A percentile compares a stretch with the other conserved stretches of the same genome.
phyloP scores from a whole-genome alignment of 2,888 invertebrate species.

The Sceliomorpha sp. region DNA sequence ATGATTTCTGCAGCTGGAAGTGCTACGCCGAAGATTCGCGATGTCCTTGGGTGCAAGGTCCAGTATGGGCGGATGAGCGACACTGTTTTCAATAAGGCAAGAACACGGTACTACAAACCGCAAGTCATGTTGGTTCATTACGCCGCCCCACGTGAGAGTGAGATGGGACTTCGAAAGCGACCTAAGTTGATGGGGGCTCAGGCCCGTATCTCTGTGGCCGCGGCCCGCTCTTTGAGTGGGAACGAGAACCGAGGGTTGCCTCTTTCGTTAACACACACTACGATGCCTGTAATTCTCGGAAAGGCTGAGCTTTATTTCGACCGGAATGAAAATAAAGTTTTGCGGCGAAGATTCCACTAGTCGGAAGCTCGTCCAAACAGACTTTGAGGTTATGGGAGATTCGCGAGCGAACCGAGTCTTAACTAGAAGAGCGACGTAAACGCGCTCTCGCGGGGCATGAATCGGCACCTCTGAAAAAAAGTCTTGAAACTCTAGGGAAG shows the following conservation, averaged over 20 bases:
- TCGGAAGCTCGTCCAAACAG: neutral
- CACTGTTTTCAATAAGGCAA: constrained; percentile 78
- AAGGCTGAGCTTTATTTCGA: neutral
- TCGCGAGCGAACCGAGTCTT: too few species aligned
- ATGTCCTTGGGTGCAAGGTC: constrained; percentile 21
- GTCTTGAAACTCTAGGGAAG: too few species aligned
- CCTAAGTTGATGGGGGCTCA: constrained; percentile 23
- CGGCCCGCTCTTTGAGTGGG: neutral
- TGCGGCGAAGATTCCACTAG: constrained; percentile 1
- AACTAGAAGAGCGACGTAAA: too few species aligned
- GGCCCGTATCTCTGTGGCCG: constrained; percentile 5
- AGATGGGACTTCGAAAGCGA: constrained; percentile 72
- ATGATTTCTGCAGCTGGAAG: constrained; percentile 19
- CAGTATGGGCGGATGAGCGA: constrained; percentile 69
- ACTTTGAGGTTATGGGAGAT: neutral
- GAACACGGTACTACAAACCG: constrained; percentile 75
- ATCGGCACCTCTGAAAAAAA: too few species aligned
- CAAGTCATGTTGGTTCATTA: constrained; percentile 79
- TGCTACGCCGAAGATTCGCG: constrained; percentile 20
- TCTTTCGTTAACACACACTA: constrained; percentile 9
- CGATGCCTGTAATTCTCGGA: constrained; percentile 7
- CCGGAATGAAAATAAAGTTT: constrained; percentile 7
- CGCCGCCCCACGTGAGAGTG: constrained; percentile 75
- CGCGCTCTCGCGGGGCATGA: too few species aligned
- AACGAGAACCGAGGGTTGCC: neutral